These are phyloP conservation scores for Connochaetes taurinus DNA, from an alignment of 2,113 vertebrate genomes.

Conservation along the genomic window DNA sequence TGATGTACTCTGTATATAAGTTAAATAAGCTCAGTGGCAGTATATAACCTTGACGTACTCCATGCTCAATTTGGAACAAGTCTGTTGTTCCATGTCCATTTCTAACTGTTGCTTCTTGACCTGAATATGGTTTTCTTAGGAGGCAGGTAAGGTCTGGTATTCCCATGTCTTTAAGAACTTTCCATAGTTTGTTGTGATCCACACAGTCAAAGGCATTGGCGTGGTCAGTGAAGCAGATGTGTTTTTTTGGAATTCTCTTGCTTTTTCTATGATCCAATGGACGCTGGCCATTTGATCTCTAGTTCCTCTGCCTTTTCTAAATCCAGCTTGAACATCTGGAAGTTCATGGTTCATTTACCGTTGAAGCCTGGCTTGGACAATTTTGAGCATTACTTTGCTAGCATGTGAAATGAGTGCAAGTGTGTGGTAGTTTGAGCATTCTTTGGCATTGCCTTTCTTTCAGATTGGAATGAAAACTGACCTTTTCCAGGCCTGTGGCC, in stretches of 20 bases:
- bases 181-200: background rate
- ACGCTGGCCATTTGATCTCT: background rate
- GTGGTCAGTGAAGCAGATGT: rapidly evolving
- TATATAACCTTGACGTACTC: background rate
- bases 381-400: background rate
- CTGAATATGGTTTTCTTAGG: background rate
- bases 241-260: background rate
- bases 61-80: background rate
- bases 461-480: rapidly evolving
- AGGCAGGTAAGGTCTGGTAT: background rate
- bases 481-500: background rate
- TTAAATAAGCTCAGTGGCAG: background rate
- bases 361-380: background rate
- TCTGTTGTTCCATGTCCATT: background rate
- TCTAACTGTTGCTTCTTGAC: background rate
- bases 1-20: background rate
- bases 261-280: rapidly evolving
- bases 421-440: background rate
- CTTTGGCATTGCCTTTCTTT: background rate
- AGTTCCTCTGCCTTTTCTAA: background rate
- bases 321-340: background rate
- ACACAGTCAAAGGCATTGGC: background rate
- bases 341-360: background rate
- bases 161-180: background rate
- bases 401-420: background rate